Base-by-base conservation (phyloP, 2,888 invertebrate species). In the Ophioninae sp. region DNA sequence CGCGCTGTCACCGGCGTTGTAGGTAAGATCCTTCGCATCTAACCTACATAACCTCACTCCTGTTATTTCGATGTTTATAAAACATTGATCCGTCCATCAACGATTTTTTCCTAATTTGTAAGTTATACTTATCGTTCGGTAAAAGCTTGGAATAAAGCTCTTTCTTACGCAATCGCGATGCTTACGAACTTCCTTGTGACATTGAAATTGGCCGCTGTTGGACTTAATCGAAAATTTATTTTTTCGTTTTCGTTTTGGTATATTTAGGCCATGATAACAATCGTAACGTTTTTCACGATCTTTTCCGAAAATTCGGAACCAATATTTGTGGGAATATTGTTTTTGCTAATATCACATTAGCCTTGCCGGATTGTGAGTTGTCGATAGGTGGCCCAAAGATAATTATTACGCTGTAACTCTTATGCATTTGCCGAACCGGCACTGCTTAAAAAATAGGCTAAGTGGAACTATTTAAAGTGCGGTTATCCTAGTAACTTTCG, bases 1-100 rank as follows among this genome's bases (percentile, higher is more conserved):
- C 89, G 92, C 82, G 90, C 91, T 13, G 86, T 93, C 68, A 92
- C 92, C 58, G 92, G 93, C 58, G 88, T 93, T 58, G 91, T 93
- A 81, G 93, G 93, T 93, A 89, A 87, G 90, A 73, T 61, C 23
- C 65, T 61, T 72, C 39, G 79, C 56, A 61, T 82, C 77, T 10
- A 83, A 71, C 59, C 10, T 22, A 58, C 73, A 64, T 82, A 72
- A 82, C 79, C 73, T 79, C 67, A 30, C 30, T 30, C 37, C 39
- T n/a, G 1, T 44, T 63, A 23, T 20, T 22, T n/a, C 23, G 10
- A n/a, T 17, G 23, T 30, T 9, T 64, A 30, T 6, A 17, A 51
- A 51, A 51, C 1, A 5, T 3, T 17, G 51, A 6, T 51, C 6
- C 17, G 51, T 51, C 51, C 51, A 51, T 51, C 17, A 51, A 10